Evolutionary conservation across 2,888 invertebrate genomes (phyloP), one percentile per base, ranked within the genome.

Genomic region (Elysia crispata): DNA sequence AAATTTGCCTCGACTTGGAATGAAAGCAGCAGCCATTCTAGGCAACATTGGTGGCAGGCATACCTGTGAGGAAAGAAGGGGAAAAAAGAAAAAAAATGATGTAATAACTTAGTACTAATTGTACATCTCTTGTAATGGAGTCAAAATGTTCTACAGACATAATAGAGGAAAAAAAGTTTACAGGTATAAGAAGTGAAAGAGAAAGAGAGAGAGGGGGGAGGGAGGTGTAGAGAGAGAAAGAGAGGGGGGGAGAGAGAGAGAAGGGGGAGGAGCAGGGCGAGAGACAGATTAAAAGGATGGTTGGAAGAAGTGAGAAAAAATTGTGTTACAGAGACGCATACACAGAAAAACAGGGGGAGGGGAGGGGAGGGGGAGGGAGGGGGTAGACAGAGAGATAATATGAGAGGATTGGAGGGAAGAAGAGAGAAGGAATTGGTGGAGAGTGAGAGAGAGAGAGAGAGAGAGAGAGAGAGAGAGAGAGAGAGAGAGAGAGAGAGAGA

Each of bases 381-480:
- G 31, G 25, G n/a, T 50, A 67, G 23, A 67, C 11, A 11, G 50
- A 73, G 54, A 15, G 31, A 0, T 31, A 41, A 76, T 30, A 70
- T 20, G 28, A 57, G 31, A 23, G 13, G 49, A 54, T 25, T 30
- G 30, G 72, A 25, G 23, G 23, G 54, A 18, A 70, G 11, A 57
- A 20, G n/a, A 23, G 30, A n/a, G 23, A 8, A 57, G 69, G 33
- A 57, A 77, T 54, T 70, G 64, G 74, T 28, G 8, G 62, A 72
- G 72, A 62, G 30, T 64, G 73, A 79, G 57, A 60, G 60, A 62
- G 50, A 33, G 0, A 72, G 69, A 72, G 31, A 33, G 50, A 72
- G 33, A 72, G 41, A 31, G 18, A 60, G 28, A 78, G 33, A 70
- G 31, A 78, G 28, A 78, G 31, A 78, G 30, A 78, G 23, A 33